Percentiles rank a stretch among this genome's conserved stretches.
Conservation (phyloP, 2,113 vertebrate genomes). For the Pavo muticus region DNA sequence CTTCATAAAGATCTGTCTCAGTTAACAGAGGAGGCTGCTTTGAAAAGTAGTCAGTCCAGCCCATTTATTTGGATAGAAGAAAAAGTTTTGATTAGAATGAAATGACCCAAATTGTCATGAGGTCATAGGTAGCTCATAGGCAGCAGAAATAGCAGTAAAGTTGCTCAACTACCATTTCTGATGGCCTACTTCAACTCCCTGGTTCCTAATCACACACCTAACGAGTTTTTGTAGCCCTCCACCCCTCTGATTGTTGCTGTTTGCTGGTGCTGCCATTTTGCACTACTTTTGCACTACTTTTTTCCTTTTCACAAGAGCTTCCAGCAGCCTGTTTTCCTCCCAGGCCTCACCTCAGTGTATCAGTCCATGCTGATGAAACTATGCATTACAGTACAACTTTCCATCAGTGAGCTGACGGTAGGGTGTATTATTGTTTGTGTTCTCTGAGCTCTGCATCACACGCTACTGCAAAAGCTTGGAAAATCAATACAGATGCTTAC, state of each 20-base stretch:
- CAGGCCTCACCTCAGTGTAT: fast-evolving
- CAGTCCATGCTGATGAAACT: background rate
- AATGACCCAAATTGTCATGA: background rate
- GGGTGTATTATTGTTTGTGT: background rate
- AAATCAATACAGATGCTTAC: background rate
- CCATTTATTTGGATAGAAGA: background rate
- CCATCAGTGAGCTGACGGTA: background rate
- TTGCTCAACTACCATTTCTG: background rate
- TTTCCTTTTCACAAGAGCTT: background rate
- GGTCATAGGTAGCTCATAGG: background rate
- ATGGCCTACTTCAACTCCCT: background rate
- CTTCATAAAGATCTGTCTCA: background rate
- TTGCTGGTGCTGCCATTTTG: background rate
- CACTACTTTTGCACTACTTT: background rate
- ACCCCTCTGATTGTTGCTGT: background rate
- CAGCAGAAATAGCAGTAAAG: background rate
- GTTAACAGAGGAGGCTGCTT: background rate
- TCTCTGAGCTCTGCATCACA: background rate
- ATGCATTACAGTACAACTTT: background rate
- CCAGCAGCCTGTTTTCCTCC: background rate
- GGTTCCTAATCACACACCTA: background rate
- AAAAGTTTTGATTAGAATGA: background rate
- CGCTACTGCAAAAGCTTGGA: background rate
- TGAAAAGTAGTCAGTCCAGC: background rate
- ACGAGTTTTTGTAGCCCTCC: background rate